Evolutionary conservation across 2,113 vertebrate species (phyloP).

Genomic region (Misgurnus mizolepis): DNA sequence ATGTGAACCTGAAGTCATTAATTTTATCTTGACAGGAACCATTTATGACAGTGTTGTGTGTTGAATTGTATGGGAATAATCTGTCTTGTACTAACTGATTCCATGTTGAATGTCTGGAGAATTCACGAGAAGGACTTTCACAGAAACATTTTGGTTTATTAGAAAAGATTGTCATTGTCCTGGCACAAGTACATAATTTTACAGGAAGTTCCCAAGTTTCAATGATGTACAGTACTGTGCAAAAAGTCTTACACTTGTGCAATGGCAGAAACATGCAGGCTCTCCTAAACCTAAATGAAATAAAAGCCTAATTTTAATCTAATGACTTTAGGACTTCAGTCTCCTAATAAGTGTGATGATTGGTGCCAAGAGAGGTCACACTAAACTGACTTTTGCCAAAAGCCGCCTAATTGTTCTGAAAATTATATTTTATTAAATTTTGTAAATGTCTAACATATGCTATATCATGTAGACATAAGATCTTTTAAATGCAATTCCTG

Average conservation of each 20-base stretch:
- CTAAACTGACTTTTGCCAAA: no score
- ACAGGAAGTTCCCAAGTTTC: neutral
- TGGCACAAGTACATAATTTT: neutral
- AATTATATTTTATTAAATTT: no score
- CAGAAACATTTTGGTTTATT: neutral
- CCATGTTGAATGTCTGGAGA: no score
- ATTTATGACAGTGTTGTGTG: neutral
- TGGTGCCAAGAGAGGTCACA: no score
- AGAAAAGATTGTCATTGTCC: neutral
- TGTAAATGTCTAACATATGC: no score
- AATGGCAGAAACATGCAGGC: no score
- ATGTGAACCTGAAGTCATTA: neutral
- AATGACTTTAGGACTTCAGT: no score
- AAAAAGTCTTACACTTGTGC: no score
- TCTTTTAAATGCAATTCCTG: neutral
- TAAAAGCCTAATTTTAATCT: no score
- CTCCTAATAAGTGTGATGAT: no score
- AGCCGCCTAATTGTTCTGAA: no score
- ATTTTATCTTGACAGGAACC: neutral
- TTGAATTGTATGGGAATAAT: neutral
- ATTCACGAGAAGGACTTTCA: neutral
- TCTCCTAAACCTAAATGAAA: no score
- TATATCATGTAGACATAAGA: neutral
- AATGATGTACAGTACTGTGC: neutral
- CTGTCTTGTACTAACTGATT: neutral